These are phyloP conservation scores for Oreochromis tanganicae DNA, from an alignment of 2,113 vertebrate genomes.

Conservation along the genomic window DNA sequence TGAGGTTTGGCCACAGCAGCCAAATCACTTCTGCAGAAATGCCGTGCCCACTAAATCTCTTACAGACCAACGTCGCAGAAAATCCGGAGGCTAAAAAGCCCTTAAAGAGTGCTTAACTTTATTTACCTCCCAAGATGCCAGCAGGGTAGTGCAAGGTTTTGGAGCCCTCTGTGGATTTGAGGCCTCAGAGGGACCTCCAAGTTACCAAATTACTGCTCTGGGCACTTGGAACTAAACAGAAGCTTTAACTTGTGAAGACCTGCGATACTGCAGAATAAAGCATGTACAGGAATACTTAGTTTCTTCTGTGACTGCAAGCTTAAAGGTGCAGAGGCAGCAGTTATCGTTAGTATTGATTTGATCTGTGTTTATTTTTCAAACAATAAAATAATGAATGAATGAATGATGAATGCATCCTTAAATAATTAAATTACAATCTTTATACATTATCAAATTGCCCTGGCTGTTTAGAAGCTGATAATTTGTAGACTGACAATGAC, in stretches of 20 bases:
- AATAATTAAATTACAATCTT: background rate
- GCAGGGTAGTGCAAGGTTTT: background rate
- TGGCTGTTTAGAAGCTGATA: background rate
- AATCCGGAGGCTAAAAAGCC: conserved; percentile 27
- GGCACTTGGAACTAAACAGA: background rate
- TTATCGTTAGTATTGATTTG: background rate
- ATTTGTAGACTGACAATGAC: background rate
- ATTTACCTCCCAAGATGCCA: conserved; percentile 50
- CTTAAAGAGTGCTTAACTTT: conserved; percentile 40
- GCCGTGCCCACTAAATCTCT: conserved; percentile 51
- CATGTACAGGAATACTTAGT: background rate
- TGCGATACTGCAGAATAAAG: background rate
- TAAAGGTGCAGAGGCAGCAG: background rate
- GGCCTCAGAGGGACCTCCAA: background rate
- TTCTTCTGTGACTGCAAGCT: background rate
- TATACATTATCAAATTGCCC: background rate
- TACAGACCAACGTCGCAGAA: conserved; percentile 22
- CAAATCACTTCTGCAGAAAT: conserved; percentile 55
- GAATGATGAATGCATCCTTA: background rate
- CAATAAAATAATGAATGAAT: background rate
- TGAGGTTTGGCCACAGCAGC: conserved; percentile 27
- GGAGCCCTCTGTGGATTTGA: conserved; percentile 11
- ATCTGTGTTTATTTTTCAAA: background rate
- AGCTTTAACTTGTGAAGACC: background rate
- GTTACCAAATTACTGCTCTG: conserved; percentile 25